These are phyloP conservation scores for Pangasianodon hypophthalmus DNA, from an alignment of 2,113 vertebrate species.

Conservation along the genomic window DNA sequence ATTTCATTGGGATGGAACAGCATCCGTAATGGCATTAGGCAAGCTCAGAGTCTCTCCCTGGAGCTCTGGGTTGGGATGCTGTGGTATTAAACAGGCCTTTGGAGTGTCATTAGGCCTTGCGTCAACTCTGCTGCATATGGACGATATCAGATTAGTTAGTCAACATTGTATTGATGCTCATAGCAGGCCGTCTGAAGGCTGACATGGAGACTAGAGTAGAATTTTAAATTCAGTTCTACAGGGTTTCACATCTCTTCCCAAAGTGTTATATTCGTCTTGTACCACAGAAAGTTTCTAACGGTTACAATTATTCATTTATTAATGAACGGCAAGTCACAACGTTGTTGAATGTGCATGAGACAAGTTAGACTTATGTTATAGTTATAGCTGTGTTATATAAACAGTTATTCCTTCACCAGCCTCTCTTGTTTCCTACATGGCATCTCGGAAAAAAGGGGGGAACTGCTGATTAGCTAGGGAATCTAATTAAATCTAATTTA, in stretches of 20 bases:
- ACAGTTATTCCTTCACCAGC: background rate
- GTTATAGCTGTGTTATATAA: background rate
- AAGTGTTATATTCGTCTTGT: background rate
- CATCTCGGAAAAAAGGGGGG: too few species aligned
- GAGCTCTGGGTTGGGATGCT: slow-evolving; percentile 43
- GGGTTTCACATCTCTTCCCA: background rate
- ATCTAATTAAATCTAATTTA: too few species aligned
- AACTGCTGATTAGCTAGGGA: too few species aligned
- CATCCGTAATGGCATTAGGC: slow-evolving; percentile 55
- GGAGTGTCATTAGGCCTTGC: slow-evolving; percentile 40
- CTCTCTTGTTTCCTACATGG: too few species aligned
- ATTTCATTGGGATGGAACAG: slow-evolving; percentile 54
- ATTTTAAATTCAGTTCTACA: background rate
- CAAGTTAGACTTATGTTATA: background rate
- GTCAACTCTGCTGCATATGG: slow-evolving; percentile 42
- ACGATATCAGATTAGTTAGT: slow-evolving; percentile 15
- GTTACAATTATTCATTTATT: background rate
- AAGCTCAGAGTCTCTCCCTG: slow-evolving; percentile 34
- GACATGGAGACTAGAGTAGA: background rate
- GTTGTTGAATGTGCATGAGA: too few species aligned
- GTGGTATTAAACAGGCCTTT: slow-evolving; percentile 53
- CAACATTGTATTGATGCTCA: background rate
- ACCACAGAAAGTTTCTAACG: background rate
- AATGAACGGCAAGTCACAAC: background rate
- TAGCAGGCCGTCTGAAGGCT: background rate